Evolutionary conservation across 2,888 invertebrate species (phyloP), one percentile per base, ranked within the genome.

Genomic region (Notodonta ziczac): DNA sequence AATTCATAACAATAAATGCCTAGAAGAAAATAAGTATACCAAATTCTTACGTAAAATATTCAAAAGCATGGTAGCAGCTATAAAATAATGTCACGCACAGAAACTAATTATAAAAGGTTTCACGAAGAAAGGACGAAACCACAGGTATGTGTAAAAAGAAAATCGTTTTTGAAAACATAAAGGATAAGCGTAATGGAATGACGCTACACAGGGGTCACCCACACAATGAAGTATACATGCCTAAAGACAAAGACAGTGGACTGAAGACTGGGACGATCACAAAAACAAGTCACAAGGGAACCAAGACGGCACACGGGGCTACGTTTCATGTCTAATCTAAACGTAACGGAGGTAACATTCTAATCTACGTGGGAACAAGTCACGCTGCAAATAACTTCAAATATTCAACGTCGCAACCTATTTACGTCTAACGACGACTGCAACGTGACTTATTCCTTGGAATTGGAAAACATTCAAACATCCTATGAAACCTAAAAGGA

Each of bases 291-390:
- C 80, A 87, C 81, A 85, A 57, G 69, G 78, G 80, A 67, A 69
- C 77, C 76, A 79, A 81, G 80, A 85, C 81, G 76, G 74, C 77
- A 86, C 81, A 85, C 73, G 73, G 78, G 82, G 68, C 76, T 83
- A 83, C 65, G 66, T 72, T 80, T 78, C 76, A 81, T 75, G 76
- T 71, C 85, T 87, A 85, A 77, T 76, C 85, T 88, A 89, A 81
- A 82, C 75, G 74, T 73, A 72, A 76, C 77, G 80, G 70, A 74
- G 74, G 72, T 68, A 67, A 66, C 70, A 62, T 63, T 35, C 83
- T 85, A 82, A 69, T 70, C 89, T 89, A 88, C 86, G 56, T 66
- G 78, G 83, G 86, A 85, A 88, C 80, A 85, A 86, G 84, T 84
- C 77, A 84, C 76, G 76, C 59, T 64, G 70, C 61, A 52, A 56